phyloP scores from a whole-genome alignment of 1,140 invertebrate genomes.

The Venustaconcha ellipsiformis region DNA sequence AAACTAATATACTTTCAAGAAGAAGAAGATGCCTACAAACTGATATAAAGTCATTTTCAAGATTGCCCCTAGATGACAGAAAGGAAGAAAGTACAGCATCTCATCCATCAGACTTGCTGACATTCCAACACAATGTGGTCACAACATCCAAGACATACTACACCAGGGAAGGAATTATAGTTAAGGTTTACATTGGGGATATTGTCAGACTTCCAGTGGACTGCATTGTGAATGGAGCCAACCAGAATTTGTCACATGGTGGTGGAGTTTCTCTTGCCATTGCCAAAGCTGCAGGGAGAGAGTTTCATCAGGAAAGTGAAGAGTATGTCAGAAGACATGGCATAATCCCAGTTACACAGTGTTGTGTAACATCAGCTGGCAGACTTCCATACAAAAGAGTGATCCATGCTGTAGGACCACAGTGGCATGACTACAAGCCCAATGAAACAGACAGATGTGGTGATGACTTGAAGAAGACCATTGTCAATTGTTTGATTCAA shows the following conservation, averaged over 20 bases:
- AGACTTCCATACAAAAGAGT: slow-evolving; percentile 29
- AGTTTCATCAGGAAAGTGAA: background rate
- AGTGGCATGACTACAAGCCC: slow-evolving; percentile 19
- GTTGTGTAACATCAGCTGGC: slow-evolving; percentile 14
- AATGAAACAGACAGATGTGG: slow-evolving; percentile 2
- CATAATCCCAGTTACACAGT: background rate
- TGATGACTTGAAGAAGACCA: slow-evolving; percentile 25
- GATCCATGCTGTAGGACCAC: slow-evolving; percentile 39
- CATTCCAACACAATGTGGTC: no score
- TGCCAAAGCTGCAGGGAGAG: slow-evolving; percentile 1
- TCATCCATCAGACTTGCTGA: no score
- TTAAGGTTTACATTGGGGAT: no score
- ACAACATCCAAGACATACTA: no score
- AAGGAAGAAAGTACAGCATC: no score
- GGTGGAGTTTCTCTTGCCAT: background rate
- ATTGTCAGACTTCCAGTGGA: background rate
- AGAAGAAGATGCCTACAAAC: no score
- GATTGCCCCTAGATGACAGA: no score
- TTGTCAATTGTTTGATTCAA: slow-evolving; percentile 16
- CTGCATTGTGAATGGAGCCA: background rate
- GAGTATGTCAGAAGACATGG: background rate
- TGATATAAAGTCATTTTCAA: no score
- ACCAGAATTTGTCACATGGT: background rate
- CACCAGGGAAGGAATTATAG: no score
- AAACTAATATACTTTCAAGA: no score